Percentiles rank a stretch among this genome's conserved stretches.
These are phyloP conservation scores for Pyrrhia umbra DNA, from an alignment of 2,888 invertebrate genomes.

Conservation along the genomic window DNA sequence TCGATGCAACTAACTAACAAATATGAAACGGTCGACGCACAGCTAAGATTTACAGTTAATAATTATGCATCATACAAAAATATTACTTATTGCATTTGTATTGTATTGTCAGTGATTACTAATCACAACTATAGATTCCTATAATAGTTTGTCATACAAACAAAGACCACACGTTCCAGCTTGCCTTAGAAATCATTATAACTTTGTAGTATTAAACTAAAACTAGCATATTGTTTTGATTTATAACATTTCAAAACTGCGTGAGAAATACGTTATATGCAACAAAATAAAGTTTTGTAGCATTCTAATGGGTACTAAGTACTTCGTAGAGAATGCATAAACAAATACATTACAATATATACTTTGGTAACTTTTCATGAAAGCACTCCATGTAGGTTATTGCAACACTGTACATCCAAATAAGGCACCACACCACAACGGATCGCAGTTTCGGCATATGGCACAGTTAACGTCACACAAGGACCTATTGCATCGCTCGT, in stretches of 20 bases:
- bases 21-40: too few species aligned
- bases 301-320: background rate
- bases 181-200: conserved; percentile 21
- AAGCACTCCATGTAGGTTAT: conserved; percentile 56
- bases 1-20: background rate
- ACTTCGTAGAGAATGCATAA: background rate
- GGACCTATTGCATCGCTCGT: conserved; percentile 65
- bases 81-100: background rate
- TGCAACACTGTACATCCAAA: conserved; percentile 60
- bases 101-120: background rate
- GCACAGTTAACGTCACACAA: conserved; percentile 65
- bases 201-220: conserved; percentile 30
- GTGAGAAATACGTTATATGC: conserved; percentile 31
- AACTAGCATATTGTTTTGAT: conserved; percentile 28
- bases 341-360: background rate
- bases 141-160: background rate
- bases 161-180: background rate
- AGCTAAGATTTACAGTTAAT: background rate
- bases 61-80: background rate
- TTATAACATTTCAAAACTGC: conserved; percentile 8
- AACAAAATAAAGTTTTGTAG: conserved; percentile 6
- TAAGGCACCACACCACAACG: conserved; percentile 47
- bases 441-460: conserved; percentile 62
- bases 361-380: conserved; percentile 28
- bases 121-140: background rate